Evolutionary conservation across 2,113 vertebrate species (phyloP), one percentile per base, ranked within the genome.

Genomic region (Saccopteryx bilineata): DNA sequence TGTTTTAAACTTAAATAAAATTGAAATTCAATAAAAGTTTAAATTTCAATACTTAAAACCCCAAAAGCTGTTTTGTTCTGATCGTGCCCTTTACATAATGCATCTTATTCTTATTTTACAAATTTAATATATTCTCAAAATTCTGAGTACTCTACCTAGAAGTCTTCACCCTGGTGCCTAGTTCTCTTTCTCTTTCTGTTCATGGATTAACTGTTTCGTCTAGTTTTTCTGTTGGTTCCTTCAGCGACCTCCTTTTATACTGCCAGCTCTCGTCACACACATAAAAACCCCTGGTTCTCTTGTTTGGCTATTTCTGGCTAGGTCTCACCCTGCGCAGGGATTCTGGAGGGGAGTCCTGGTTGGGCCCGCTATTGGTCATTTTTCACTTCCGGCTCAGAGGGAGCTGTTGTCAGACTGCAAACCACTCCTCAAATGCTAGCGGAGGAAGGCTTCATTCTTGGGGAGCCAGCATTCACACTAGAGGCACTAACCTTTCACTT

Each of bases 291-390:
- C 46, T 39, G 28, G 14, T 78, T 92, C 46, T 80, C 69, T 56
- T 71, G 69, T 72, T 72, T 19, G 72, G 71, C 85, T 92, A 15
- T 24, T 94, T 94, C 61, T 80, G 23, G 52, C 28, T 72, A 0
- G 0, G 6, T 93, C 71, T 66, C n/a, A 66, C 60, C 61, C 52
- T 0, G 2, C 60, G 28, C 15, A 82, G 74, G 74, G 56, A 93
- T 91, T 93, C 60, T 81, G n/a, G 81, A 93, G 81, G 52, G n/a
- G 52, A 75, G 83, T 23, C 17, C 19, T 24, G 81, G 58, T 52
- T 15, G 58, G 33, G 89, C 28, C 72, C 58, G 69, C 56, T 28
- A 58, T 50, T 19, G 15, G 58, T 39, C 39, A 39, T 78, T 87
- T 52, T 28, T 85, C 48, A 26, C 23, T 46, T 54, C 56, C 39